A percentile compares a stretch with the other conserved stretches of the same genome.
Conservation (phyloP, 2,888 invertebrate genomes). For the Drosophila siamana region DNA sequence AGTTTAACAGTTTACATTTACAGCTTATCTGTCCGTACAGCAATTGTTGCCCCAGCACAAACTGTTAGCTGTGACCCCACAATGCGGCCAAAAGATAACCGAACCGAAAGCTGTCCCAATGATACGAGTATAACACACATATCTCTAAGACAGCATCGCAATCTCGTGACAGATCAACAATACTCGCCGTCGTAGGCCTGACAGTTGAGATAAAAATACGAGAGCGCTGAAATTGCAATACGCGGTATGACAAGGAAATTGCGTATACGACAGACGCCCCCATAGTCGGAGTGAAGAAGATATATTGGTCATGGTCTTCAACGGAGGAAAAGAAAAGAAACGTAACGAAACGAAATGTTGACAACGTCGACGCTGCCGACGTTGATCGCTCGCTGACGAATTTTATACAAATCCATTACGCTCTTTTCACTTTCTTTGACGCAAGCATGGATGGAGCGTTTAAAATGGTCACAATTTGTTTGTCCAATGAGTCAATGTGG, state of each 20-base stretch:
- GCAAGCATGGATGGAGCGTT: constrained; percentile 32
- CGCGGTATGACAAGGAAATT: constrained; percentile 33
- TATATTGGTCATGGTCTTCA: constrained; percentile 64
- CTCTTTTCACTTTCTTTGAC: constrained; percentile 75
- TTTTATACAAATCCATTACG: constrained; percentile 44
- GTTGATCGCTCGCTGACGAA: constrained; percentile 68
- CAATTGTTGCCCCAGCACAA: constrained; percentile 4
- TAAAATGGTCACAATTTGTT: constrained; percentile 27
- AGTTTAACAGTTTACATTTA: neutral
- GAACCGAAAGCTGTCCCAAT: constrained; percentile 3
- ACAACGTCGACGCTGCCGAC: constrained; percentile 35
- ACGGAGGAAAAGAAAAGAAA: constrained; percentile 18
- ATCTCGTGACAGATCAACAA: constrained; percentile 31
- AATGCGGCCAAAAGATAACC: constrained; percentile 49
- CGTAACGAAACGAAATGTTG: neutral
- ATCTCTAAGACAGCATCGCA: constrained; percentile 21
- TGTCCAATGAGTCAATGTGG: constrained; percentile 10
- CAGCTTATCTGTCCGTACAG: constrained; percentile 17
- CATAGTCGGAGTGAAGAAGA: constrained; percentile 22
- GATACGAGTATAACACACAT: constrained; percentile 6
- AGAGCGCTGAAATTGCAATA: constrained; percentile 26
- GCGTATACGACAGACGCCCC: constrained; percentile 35
- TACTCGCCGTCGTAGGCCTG: constrained; percentile 17
- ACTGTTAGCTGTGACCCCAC: constrained; percentile 18
- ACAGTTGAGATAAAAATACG: constrained; percentile 43